Percentiles rank a stretch among this genome's conserved stretches.
These are phyloP conservation scores for Melanostigma gelatinosum DNA, from an alignment of 2,113 vertebrate genomes.

Conservation along the genomic window DNA sequence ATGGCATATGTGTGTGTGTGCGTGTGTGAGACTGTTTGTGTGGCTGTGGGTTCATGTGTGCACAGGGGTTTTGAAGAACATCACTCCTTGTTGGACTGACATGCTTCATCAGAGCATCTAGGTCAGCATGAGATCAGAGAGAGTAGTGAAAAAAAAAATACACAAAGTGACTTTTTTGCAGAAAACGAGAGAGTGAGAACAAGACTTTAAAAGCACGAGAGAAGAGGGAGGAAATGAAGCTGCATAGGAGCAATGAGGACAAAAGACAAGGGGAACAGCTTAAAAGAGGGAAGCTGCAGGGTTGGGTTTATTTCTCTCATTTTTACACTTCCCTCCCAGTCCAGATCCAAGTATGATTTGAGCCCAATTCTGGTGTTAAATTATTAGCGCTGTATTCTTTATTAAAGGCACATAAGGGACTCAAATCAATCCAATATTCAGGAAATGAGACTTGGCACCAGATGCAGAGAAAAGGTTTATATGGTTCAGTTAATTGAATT, in stretches of 20 bases:
- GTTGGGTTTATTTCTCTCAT: conserved; percentile 46
- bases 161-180: conserved; percentile 50
- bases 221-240: conserved; percentile 39
- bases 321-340: conserved; percentile 39
- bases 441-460: conserved; percentile 49
- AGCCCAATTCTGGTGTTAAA: conserved; percentile 61
- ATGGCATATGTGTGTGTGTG: conserved; percentile 34
- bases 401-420: conserved; percentile 63
- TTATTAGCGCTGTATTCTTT: conserved; percentile 63
- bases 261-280: conserved; percentile 61
- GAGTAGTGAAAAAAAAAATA: conserved; percentile 9
- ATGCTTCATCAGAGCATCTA: conserved; percentile 77
- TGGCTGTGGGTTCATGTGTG: conserved; percentile 17
- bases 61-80: conserved; percentile 66
- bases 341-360: conserved; percentile 40
- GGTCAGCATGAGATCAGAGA: conserved; percentile 68
- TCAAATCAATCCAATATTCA: conserved; percentile 57
- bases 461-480: conserved; percentile 61
- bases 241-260: conserved; percentile 31
- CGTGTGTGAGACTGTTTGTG: conserved; percentile 12
- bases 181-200: conserved; percentile 35
- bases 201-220: conserved; percentile 53
- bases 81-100: conserved; percentile 64
- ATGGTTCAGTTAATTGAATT: conserved; percentile 67
- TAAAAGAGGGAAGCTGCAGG: conserved; percentile 45